phyloP scores from a whole-genome alignment of 2,113 vertebrate genomes.

The Dasyornis broadbenti region DNA sequence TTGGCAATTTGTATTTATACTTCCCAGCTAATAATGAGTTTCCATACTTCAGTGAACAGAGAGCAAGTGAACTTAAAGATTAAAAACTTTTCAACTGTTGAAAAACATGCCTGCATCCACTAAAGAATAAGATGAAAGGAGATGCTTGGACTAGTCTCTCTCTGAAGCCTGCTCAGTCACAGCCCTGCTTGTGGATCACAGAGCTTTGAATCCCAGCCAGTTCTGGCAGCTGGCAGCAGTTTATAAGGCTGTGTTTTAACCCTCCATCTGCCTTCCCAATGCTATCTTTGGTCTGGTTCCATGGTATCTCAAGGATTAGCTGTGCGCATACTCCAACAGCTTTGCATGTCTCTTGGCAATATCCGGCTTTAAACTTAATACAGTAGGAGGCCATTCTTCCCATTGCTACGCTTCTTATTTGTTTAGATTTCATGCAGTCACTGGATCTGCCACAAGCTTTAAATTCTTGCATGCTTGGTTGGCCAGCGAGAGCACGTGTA shows the following conservation, averaged over 20 bases:
- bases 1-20: neutral
- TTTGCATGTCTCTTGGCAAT: neutral
- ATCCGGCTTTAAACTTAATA: neutral
- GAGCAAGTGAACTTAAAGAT: neutral
- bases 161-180: neutral
- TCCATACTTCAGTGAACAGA: neutral
- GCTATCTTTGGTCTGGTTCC: conserved; percentile 29
- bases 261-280: neutral
- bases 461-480: neutral
- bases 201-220: neutral
- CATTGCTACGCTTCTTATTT: conserved; percentile 3
- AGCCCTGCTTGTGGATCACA: neutral
- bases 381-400: neutral
- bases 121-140: neutral
- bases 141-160: neutral
- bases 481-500: neutral
- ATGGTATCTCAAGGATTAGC: neutral
- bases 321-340: neutral
- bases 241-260: neutral
- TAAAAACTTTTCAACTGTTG: neutral
- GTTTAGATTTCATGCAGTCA: neutral
- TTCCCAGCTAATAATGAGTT: neutral
- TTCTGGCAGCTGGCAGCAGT: neutral
- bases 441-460: neutral
- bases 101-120: neutral